Evolutionary conservation across 2,888 invertebrate genomes (phyloP), one percentile per base, ranked within the genome.

Genomic region (Catocala nupta): DNA sequence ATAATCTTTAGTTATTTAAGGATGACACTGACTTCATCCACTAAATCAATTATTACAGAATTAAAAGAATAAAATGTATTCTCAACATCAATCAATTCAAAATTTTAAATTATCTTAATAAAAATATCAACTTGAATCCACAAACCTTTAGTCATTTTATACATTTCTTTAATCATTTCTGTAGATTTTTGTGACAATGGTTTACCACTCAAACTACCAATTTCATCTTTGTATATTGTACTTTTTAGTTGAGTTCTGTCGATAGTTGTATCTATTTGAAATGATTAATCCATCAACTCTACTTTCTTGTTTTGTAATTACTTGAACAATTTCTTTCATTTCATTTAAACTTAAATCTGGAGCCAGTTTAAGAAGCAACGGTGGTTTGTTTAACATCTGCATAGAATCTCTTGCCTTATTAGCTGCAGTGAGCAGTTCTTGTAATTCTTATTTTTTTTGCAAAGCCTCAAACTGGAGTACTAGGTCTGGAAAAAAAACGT

Each of bases 221-320:
- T 81, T 94, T 99, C 98, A 39, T 88, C 81, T 65, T 88, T 88
- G 77, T 89, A 83, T 51, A 93, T 77, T 56, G 88, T 84, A 82
- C 96, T 97, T 51, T 86, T 88, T 36, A 99, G 92, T 63, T 92
- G 89, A 7, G 96, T 95, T 50, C 99, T 95, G 6, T 95, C 93
- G n/a, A 97, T 89, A 0, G 99, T 99, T 6, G 99, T n/a, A n/a
- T n/a, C n/a, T 99, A 86, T 99, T 99, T 5, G 97, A 97, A 8
- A 99, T 96, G 47, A 99, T 97, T 10, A 99, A 91, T 0, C 99
- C 99, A 93, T 99, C 99, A 0, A 99, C 96, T 78, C 95, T 92
- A 55, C 96, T 96, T 25, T 95, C 94, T 54, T 93, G 91, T 55
- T 91, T 92, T 34, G 89, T 91, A 52, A 98, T 91, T 0, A 98